Base-by-base conservation (phyloP, 1,140 invertebrate species). In the Drosophila sucinea region DNA sequence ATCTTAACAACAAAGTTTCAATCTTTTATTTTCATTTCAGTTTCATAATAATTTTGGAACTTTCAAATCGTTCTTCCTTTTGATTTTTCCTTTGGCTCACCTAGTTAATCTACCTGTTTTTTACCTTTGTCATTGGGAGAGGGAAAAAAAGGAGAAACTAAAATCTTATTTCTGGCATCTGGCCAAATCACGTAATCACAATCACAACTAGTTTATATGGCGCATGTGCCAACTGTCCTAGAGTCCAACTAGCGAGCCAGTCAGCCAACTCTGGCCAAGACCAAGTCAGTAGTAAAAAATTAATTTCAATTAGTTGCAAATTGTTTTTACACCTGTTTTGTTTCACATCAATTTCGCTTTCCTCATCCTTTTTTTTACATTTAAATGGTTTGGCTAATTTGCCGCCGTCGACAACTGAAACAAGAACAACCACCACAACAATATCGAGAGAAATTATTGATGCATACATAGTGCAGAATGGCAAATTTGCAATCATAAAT, bases 101-200 rank as follows among this genome's bases (percentile, higher is more conserved):
- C 23, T 51, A 51, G 44, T 51, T 51, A 71, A 70, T 27, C 25
- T 55, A 51, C 67, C 32, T 47, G 51, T 70, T n/a, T 38, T 17
- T 30, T 17, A 10, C 33, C 44, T 30, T 30, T 27, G 23, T 51
- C 56, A 35, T 41, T 64, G 63, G 56, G 33, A 58, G 17, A 17
- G 17, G 66, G 23, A 47, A 23, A 47, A n/a, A 47, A 47, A 25
- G 23, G 25, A n/a, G 44, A 51, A 51, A 51, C 44, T 51, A 51
- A 51, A 51, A 51, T 63, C 60, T 60, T 79, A 79, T 69, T 47
- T 17, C 51, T 87, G 84, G 84, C 84, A 87, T 80, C 60, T 75
- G 84, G 84, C 84, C 84, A 87, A 87, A 87, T 87, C 84, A 87
- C 84, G 84, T 89, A 89, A 87, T 89, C 84, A 77, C 58, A 89